Percentiles rank a stretch among this genome's conserved stretches.
These are phyloP conservation scores for Paelopatides confundens DNA, from an alignment of 53 echinoderm and acorn worm species.

Conservation along the genomic window DNA sequence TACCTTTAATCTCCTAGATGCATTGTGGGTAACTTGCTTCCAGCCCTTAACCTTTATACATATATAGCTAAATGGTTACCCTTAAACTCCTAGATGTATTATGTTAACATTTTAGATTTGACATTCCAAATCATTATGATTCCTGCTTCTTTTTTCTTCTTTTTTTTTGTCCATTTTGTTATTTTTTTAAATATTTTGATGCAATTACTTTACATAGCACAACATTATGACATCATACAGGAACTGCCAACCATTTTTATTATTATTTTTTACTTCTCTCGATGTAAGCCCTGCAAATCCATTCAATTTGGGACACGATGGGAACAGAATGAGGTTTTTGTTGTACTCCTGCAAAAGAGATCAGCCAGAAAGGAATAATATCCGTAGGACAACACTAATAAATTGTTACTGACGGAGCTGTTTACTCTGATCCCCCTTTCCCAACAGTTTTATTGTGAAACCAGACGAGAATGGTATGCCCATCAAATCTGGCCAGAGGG, in stretches of 20 bases:
- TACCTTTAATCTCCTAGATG: too few relatives aligned
- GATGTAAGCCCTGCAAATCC: background rate
- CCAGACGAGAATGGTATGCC: background rate
- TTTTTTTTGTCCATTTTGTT: background rate
- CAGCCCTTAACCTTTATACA: too few relatives aligned
- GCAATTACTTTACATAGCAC: background rate
- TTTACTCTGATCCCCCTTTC: slow-evolving; percentile 17
- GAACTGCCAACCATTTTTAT: too few relatives aligned
- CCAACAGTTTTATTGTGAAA: background rate
- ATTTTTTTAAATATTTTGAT: background rate
- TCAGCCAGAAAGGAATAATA: background rate
- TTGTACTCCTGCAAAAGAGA: background rate
- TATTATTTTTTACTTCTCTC: background rate
- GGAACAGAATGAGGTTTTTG: too few relatives aligned
- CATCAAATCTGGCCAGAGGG: background rate
- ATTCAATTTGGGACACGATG: background rate
- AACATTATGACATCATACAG: background rate
- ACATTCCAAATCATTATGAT: too few relatives aligned
- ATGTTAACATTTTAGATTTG: too few relatives aligned
- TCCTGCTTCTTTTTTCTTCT: background rate
- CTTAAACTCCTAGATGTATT: too few relatives aligned
- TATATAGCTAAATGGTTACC: too few relatives aligned
- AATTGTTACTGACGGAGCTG: background rate
- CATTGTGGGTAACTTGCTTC: too few relatives aligned
- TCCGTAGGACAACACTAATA: background rate